Conservation (phyloP, 2,797 vertebrate species). For the Crossoptilon crossoptilon region DNA sequence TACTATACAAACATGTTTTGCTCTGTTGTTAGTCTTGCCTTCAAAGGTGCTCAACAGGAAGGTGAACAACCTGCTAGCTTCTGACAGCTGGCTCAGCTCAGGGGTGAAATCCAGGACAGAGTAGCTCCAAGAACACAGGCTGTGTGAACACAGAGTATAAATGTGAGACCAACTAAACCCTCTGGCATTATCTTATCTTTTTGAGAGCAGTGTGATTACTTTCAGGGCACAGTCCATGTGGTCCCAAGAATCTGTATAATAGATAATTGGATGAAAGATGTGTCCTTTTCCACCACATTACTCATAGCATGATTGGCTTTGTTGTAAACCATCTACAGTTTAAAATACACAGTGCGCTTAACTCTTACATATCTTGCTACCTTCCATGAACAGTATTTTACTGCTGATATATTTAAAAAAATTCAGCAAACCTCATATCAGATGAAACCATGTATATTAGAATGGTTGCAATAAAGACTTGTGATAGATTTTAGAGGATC, state of each 20-base stretch:
- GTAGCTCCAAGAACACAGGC: background rate
- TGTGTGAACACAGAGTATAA: background rate
- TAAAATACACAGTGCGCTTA: conserved; percentile 33
- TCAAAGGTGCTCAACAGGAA: background rate
- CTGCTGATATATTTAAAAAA: background rate
- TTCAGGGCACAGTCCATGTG: background rate
- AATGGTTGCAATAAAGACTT: background rate
- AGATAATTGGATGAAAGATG: conserved; percentile 11
- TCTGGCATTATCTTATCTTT: conserved; percentile 31
- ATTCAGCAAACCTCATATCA: background rate
- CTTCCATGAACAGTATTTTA: background rate
- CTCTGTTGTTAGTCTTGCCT: background rate
- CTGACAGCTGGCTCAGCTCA: conserved; percentile 11
- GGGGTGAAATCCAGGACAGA: conserved; percentile 5
- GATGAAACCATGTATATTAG: background rate
- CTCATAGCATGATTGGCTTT: background rate
- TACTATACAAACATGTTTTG: background rate
- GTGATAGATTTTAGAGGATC: conserved; percentile 13
- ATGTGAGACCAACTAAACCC: background rate
- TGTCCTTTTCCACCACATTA: background rate
- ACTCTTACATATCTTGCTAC: background rate
- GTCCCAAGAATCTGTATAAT: background rate
- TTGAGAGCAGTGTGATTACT: background rate
- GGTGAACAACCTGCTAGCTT: background rate
- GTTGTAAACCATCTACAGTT: background rate